Base-by-base conservation (phyloP, 64 coral and sea anemone genomes). In the Stylophora pistillata region DNA sequence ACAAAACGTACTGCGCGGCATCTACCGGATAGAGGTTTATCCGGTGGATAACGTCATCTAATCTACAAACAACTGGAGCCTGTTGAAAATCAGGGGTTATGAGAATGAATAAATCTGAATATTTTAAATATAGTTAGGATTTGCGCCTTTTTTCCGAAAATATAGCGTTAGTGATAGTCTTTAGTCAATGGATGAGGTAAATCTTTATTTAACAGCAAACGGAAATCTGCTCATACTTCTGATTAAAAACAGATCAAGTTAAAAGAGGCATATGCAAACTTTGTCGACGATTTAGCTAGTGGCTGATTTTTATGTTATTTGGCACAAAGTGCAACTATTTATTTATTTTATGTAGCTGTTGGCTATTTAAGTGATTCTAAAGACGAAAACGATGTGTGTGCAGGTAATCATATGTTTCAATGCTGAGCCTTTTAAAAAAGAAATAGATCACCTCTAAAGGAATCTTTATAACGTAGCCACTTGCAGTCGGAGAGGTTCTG, bases 311-410 rank as follows among this genome's bases (percentile, higher is more conserved):
- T 69, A 63, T 29, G 32, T 53, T 53, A n/a, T 84, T 68, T 84
- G 80, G 80, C 80, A 84, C 80, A 84, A 84, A 84, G 80, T 84
- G 80, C 80, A 84, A 52, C 16, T 84, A 84, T 84, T 84, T 84
- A 84, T 84, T 82, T 84, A 84, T 84, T 84, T 84, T 68, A 69
- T 64, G 34, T 84, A 84, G 80, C 80, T 69, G 60, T 84, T 84
- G 62, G 34, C 69, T 84, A 84, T 84, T 84, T 84, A 84, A 84
- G n/a, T 53, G 60, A 84, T 66, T 47, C n/a, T 82, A 34, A 47
- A 65, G 30, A 26, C 3, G 18, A 84, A 47, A 84, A 47, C 23
- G 14, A 68, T 52, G 26, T n/a, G 69, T 84, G 31, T 13, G 23
- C 21, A 1, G 20, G n/a, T 68, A 26, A 11, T 68, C 26, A 10